These are phyloP conservation scores for Elephantulus edwardii DNA, from an alignment of 2,113 vertebrate genomes.

Conservation along the genomic window DNA sequence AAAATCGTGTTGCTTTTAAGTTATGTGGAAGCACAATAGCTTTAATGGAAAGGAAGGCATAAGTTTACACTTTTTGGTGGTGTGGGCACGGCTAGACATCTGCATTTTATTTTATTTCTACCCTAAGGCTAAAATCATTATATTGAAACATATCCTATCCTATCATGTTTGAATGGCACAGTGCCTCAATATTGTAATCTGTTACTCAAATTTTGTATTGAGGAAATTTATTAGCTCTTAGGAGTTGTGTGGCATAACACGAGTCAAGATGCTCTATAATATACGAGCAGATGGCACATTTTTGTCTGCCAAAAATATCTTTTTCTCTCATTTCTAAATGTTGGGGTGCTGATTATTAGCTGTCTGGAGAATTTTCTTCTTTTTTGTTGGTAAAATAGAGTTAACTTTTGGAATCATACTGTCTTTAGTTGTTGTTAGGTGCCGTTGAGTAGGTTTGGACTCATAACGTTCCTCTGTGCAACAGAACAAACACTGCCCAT, in stretches of 20 bases:
- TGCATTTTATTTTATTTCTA: constrained; percentile 21
- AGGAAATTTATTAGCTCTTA: constrained; percentile 34
- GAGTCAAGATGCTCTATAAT: background rate
- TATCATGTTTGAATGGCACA: constrained; percentile 9
- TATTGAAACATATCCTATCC: background rate
- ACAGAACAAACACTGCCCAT: too few species aligned
- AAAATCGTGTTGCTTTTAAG: background rate
- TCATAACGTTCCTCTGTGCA: too few species aligned
- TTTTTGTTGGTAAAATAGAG: background rate
- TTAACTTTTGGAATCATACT: background rate
- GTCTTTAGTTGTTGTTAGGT: too few species aligned
- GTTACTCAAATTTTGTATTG: constrained; percentile 35
- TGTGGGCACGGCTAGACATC: background rate
- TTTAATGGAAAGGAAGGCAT: background rate
- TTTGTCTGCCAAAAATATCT: background rate
- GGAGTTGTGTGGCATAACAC: background rate
- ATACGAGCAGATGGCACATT: background rate
- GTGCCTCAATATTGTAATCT: constrained; percentile 13
- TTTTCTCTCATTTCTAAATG: background rate
- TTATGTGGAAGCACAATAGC: background rate
- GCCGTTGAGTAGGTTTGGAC: too few species aligned
- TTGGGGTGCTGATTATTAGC: background rate
- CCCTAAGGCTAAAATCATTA: constrained; percentile 8
- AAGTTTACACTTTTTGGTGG: background rate
- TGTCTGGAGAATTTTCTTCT: background rate